These are phyloP conservation scores for Mesembrinibis cayennensis DNA, from an alignment of 2,113 vertebrate species.

Conservation along the genomic window DNA sequence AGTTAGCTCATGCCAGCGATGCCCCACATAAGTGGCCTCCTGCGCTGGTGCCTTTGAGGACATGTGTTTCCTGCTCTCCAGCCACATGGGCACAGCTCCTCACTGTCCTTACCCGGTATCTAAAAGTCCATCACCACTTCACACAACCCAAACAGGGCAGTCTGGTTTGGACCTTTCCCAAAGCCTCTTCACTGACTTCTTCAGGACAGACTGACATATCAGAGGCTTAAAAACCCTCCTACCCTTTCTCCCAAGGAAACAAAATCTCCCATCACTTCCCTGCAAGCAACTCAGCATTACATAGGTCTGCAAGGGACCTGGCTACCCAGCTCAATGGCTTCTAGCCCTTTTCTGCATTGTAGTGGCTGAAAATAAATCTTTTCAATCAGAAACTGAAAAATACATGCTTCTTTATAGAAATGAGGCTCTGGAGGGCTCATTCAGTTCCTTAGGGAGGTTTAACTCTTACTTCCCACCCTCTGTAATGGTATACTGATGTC, in stretches of 20 bases:
- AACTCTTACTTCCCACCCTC: neutral
- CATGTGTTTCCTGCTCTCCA: neutral
- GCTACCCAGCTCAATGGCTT: neutral
- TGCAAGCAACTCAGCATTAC: neutral
- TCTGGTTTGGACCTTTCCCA: neutral
- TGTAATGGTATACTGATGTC: neutral
- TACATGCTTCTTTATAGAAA: neutral
- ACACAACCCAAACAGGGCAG: neutral
- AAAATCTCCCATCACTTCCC: neutral
- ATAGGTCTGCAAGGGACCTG: neutral
- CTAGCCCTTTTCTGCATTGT: neutral
- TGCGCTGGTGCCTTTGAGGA: neutral
- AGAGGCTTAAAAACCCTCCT: neutral
- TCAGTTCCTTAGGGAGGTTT: neutral
- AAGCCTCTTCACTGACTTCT: neutral
- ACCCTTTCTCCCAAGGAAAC: neutral
- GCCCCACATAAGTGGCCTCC: neutral
- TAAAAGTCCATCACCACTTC: neutral
- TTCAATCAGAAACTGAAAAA: neutral
- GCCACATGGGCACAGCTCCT: neutral
- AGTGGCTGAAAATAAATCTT: neutral
- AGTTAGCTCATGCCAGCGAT: accelerated
- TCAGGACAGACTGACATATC: neutral
- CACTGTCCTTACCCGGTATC: neutral
- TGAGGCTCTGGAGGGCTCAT: neutral